Evolutionary conservation across 2,113 vertebrate species (phyloP), one percentile per base, ranked within the genome.

Genomic region (Electrona antarctica): DNA sequence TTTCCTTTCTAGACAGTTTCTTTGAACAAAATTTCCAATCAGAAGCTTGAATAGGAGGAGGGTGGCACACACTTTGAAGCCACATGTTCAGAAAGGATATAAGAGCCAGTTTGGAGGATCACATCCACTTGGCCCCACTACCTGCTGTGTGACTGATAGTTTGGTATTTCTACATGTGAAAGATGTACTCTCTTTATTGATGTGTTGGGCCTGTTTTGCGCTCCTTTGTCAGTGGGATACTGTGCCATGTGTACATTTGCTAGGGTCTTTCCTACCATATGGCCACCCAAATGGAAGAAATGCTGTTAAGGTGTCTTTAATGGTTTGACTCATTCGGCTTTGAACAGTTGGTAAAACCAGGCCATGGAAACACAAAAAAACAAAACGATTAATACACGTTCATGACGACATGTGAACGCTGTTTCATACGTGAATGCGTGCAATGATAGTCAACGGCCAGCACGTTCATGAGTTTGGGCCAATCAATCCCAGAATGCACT

Each of bases 81-180:
- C 88, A 89, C 77, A 85, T 89, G 88, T 89, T 85, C 65, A 15
- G 70, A 3, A 81, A 84, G 72, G 68, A 73, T 69, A 69, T 74
- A 69, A 47, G 83, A 80, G 78, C 67, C 67, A 69, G 74, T 78
- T 67, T 77, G 73, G 56, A 77, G 60, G 61, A 67, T 48, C 51
- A 72, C 66, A 67, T 76, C 68, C 60, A 60, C 66, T 45, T 7
- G 67, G 28, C 73, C 69, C 7, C 12, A 14, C 75, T 41, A 10
- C 90, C 89, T 76, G 87, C 88, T 87, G 91, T 82, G 90, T 90
- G 90, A 92, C 80, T 71, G 90, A 92, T 90, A 69, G 76, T 70
- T 77, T 73, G 81, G 89, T 86, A 89, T 91, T 91, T 86, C 78
- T 89, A 41, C 73, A 82, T 78, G 79, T 85, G 86, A 91, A 77